phyloP scores from a whole-genome alignment of 2,888 invertebrate species.

The Chesias legatella region DNA sequence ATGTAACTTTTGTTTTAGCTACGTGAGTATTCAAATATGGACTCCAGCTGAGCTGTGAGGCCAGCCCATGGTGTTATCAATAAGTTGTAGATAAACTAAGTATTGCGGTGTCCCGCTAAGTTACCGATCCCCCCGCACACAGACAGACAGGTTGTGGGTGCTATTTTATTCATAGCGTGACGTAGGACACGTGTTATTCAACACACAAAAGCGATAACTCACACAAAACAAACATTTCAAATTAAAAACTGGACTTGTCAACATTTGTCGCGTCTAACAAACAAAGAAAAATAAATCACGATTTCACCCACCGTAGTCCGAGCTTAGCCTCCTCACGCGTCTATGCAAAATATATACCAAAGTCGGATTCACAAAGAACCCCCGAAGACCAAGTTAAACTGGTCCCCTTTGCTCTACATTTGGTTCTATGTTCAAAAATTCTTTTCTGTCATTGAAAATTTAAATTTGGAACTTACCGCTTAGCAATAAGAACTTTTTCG shows the following conservation, averaged over 20 bases:
- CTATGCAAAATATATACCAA: slow-evolving; percentile 34
- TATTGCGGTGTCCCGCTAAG: no score
- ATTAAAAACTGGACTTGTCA: slow-evolving; percentile 59
- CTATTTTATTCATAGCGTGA: no score
- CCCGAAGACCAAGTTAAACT: slow-evolving; percentile 40
- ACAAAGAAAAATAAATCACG: slow-evolving; percentile 78
- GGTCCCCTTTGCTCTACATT: slow-evolving; percentile 53
- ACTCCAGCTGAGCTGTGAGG: no score
- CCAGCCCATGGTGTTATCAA: no score
- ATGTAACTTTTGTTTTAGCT: no score
- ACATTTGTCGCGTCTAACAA: slow-evolving; percentile 66
- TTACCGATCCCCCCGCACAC: no score
- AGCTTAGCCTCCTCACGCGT: slow-evolving; percentile 41
- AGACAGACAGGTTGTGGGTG: no score
- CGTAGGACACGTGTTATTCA: no score
- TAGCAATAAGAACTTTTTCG: slow-evolving; percentile 31
- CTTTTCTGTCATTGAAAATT: slow-evolving; percentile 45
- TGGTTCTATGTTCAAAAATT: slow-evolving; percentile 43
- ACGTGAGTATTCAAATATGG: no score
- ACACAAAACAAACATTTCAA: slow-evolving; percentile 30
- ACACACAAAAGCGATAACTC: slow-evolving; percentile 3
- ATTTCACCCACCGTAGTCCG: slow-evolving; percentile 39
- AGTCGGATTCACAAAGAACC: slow-evolving; percentile 57
- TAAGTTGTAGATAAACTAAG: no score
- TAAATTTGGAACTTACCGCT: slow-evolving; percentile 48